Base-by-base conservation (phyloP, 2,888 invertebrate species). In the Brachypalpus laphriformis region DNA sequence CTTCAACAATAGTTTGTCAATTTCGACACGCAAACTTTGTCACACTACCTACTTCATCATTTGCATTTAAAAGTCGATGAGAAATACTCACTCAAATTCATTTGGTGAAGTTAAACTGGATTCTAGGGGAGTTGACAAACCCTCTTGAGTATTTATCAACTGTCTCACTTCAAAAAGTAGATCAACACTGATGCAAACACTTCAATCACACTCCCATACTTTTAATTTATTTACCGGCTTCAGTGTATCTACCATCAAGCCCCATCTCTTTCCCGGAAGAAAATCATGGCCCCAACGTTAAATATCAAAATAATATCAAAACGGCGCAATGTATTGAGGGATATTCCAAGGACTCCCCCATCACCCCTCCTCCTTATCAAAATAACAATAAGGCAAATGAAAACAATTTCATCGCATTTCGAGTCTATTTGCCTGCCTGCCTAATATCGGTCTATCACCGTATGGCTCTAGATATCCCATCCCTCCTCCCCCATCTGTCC, bases 371-470 rank as follows among this genome's bases (percentile, higher is more conserved):
- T 9, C 51, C 6, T 68, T 68, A 68, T 68, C 65, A 57, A 65
- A 66, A 57, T 59, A 76, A 76, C 59, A 76, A 68, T 76, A 76
- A 66, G 76, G 57, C 76, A 59, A 68, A 76, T 51, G 76, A 76
- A 76, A 65, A 65, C 75, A 75, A 65, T 75, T 75, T 75, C 34
- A 75, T 47, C 45, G 63, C 54, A 63, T 65, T 75, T 66, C 68
- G 59, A 59, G 76, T 66, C 9, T 76, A 40, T 76, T 66, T 76
- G 57, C 76, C 28, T 40, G 65, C 25, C 40, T 37, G 63, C 47
- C 66, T 49, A 57, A 75, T 75, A 75, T 65, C 40, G 45, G 63
- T 70, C 31, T 28, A 25, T 25, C 20, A 16, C 18, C 66, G 37
- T 40, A 20, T 66, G 54, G 31, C 34, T 25, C 22, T 54, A 42